These are phyloP conservation scores for Holothuria leucospilota DNA, from an alignment of 53 echinoderm and acorn worm species.

Conservation along the genomic window DNA sequence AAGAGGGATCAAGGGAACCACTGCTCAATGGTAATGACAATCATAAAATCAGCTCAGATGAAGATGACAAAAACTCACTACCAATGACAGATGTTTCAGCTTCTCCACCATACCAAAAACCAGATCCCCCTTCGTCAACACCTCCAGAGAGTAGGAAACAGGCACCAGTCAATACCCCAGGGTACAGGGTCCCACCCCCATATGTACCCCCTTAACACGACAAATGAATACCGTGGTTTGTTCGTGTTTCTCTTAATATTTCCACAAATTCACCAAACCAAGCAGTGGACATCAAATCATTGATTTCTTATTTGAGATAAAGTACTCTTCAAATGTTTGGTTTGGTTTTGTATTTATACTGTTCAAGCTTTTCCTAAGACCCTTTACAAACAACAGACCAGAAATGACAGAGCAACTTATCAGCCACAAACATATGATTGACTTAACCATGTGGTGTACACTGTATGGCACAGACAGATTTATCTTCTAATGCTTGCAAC, in stretches of 20 bases:
- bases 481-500: too few relatives aligned
- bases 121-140: constrained; percentile 87
- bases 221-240: background rate
- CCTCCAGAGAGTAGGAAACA: constrained; percentile 90
- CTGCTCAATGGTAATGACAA: constrained; percentile 72
- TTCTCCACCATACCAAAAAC: constrained; percentile 91
- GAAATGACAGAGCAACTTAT: too few relatives aligned
- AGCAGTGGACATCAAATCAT: too few relatives aligned
- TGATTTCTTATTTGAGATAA: too few relatives aligned
- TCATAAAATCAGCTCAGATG: constrained; percentile 52
- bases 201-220: constrained; percentile 79
- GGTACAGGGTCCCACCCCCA: constrained; percentile 91
- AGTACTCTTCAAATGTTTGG: too few relatives aligned
- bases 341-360: too few relatives aligned
- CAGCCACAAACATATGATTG: too few relatives aligned
- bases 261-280: constrained; percentile 5
- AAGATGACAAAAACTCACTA: constrained; percentile 76
- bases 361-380: too few relatives aligned
- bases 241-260: background rate
- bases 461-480: too few relatives aligned
- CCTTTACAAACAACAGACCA: too few relatives aligned
- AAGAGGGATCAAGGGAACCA: constrained; percentile 82
- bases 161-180: constrained; percentile 81
- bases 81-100: constrained; percentile 93
- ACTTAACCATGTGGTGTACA: too few relatives aligned